Evolutionary conservation across 2,888 invertebrate species (phyloP), one percentile per base, ranked within the genome.

Genomic region (Mycalesis mineus): DNA sequence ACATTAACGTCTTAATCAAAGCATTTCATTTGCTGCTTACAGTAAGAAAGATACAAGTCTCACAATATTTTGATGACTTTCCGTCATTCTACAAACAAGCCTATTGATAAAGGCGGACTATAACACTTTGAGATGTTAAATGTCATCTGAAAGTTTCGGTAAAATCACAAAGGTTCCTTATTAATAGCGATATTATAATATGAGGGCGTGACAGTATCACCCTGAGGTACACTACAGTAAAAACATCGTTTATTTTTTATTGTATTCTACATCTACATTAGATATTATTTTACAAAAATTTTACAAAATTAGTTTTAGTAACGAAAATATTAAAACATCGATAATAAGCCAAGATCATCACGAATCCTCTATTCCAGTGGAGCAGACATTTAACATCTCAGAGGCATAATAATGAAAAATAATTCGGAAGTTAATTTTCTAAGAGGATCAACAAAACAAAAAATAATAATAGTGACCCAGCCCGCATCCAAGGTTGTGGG

Each of bases 1-100:
- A 88, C 84, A 86, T 79, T 80, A 86, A 88, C 83, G 81, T 84
- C 84, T 86, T 86, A 86, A 83, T 84, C 80, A 78, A 88, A 88
- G 87, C 88, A 84, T 84, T 84, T 82, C 84, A 78, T 74, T 82
- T 84, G 81, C 75, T 80, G 85, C 81, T 85, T 84, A 85, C 82
- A 79, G 75, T 84, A 78, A 81, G 79, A 84, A 82, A 80, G 81
- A 80, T 81, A 84, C 81, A 72, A 74, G 73, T 84, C 82, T 80
- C 81, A 73, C 73, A 73, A 74, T 71, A 73, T 74, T 71, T 69
- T 65, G 77, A 78, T 78, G 78, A 76, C 62, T 57, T 64, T 57
- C 68, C 70, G 78, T 80, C 83, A 78, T 65, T 71, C 82, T 84
- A 84, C 79, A 77, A 78, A 80, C 78, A 84, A 85, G 88, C 84